Base-by-base conservation (phyloP, 2,888 invertebrate genomes). In the Thelaira solivaga region DNA sequence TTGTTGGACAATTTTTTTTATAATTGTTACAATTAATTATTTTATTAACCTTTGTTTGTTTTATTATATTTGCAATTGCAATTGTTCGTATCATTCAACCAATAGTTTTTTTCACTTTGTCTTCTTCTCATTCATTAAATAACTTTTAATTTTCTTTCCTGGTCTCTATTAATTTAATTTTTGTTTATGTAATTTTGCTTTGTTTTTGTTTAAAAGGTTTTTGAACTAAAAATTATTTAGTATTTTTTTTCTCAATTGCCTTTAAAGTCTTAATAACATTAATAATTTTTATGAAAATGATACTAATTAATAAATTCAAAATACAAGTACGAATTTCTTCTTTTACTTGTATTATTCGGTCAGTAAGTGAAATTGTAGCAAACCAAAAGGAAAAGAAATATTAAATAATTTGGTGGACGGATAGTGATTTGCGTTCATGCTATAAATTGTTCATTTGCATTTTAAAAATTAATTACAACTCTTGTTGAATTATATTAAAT, bases 171-270 rank as follows among this genome's bases (percentile, higher is more conserved):
- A 39, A 20, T 51, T 39, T 4, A 0, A 10, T 29, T 47, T 57
- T 8, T 18, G 4, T 31, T 49, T 39, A 10, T n/a, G 22, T 47
- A 31, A 2, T 26, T 57, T 39, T 26, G 26, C 20, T 55, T 57
- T 18, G 11, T 57, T 45, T 11, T 26, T n/a, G n/a, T 26, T 16
- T 13, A 20, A 2, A 24, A 57, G 57, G 45, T 39, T 68, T 47
- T 47, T 68, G 57, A 69, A 69, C 68, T 57, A 29, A 29, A 22
- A 34, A 24, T 20, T 16, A 13, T 24, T 41, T n/a, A n/a, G n/a
- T n/a, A n/a, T 18, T 24, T 24, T 55, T 18, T 16, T 31, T 10
- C 7, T 53, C 1, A 10, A 49, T 29, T 34, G 5, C 6, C 1
- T 65, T 65, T 20, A 6, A 13, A 65, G 13, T 61, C 1, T 1